Base-by-base conservation (phyloP, 2,888 invertebrate species). In the Eristalis pertinax region DNA sequence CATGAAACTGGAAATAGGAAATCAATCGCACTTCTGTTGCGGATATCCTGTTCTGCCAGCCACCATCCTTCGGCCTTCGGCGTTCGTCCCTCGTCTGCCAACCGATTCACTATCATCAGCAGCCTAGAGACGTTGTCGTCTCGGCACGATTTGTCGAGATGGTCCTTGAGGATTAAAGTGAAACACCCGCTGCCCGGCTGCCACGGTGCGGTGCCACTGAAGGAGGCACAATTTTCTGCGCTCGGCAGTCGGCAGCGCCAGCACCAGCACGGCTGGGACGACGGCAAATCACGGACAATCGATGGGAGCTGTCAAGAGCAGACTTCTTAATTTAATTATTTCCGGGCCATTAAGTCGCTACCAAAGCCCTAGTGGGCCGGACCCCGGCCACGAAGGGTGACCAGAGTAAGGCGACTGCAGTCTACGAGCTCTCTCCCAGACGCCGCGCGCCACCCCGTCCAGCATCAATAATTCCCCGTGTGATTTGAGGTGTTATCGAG, bases 1-100 rank as follows among this genome's bases (percentile, higher is more conserved):
- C 84, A 84, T 84, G 76, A 84, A 87, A 80, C 87, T 87, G 79
- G 73, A 87, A 87, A 87, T 87, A 87, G 87, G 79, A 87, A 87
- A 87, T 87, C 87, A 87, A 87, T 84, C 86, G 83, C 75, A 87
- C 83, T 87, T 81, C 81, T 76, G 78, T 73, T 64, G 64, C 79
- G 87, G 87, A 87, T 87, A 73, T 84, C 79, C 87, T 72, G 67
- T 70, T 63, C 65, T 79, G 62, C 73, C 69, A 62, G 69, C 64
- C 69, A 29, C 38, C n/a, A 11, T 32, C n/a, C 43, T 38, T n/a
- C 58, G 13, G 26, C 26, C 26, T 26, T 4, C 26, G 26, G 2
- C 26, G 2, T 4, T 38, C n/a, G 15, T 32, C n/a, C 43, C 26
- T n/a, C 58, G 19, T 41, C 50, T 29, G 35, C 43, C 43, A 19